Evolutionary conservation across 2,888 invertebrate species (phyloP).

Genomic region (Ophion slaviceki): DNA sequence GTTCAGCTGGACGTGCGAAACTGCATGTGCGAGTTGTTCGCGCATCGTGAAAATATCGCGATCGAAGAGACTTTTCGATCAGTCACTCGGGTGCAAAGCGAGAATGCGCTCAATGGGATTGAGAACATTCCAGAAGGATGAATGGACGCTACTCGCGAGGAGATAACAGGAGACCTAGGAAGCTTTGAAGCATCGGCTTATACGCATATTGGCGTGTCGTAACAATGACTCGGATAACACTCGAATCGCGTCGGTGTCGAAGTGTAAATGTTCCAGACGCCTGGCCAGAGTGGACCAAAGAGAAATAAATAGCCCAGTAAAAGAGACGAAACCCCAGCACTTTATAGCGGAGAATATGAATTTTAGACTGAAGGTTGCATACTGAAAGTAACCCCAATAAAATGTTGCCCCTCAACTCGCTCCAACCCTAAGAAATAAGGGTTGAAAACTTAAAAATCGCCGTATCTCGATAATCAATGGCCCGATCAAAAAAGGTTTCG

Average conservation of each 20-base stretch:
- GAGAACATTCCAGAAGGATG: conserved; percentile 9
- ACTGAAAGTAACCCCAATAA: too few relatives aligned
- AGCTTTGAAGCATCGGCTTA: conserved; percentile 14
- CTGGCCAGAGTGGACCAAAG: not conserved
- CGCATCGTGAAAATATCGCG: not conserved
- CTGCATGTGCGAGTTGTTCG: not conserved
- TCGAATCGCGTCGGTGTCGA: conserved; percentile 48
- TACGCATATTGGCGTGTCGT: not conserved
- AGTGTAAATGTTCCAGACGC: conserved; percentile 53
- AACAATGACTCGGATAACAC: conserved; percentile 27
- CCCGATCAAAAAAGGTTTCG: too few relatives aligned
- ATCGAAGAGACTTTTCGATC: not conserved
- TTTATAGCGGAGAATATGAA: too few relatives aligned
- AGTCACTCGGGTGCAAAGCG: not conserved
- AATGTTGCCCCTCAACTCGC: too few relatives aligned
- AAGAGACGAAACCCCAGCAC: too few relatives aligned
- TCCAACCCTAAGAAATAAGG: too few relatives aligned
- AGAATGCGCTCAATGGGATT: not conserved
- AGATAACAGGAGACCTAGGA: conserved; percentile 6
- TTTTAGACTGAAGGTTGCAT: too few relatives aligned
- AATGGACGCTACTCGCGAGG: not conserved
- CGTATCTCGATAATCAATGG: too few relatives aligned
- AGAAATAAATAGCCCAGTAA: not conserved
- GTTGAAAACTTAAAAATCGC: too few relatives aligned
- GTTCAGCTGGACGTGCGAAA: not conserved